Base-by-base conservation (phyloP, 2,888 invertebrate genomes). In the Scelioninae gen. 1 region DNA sequence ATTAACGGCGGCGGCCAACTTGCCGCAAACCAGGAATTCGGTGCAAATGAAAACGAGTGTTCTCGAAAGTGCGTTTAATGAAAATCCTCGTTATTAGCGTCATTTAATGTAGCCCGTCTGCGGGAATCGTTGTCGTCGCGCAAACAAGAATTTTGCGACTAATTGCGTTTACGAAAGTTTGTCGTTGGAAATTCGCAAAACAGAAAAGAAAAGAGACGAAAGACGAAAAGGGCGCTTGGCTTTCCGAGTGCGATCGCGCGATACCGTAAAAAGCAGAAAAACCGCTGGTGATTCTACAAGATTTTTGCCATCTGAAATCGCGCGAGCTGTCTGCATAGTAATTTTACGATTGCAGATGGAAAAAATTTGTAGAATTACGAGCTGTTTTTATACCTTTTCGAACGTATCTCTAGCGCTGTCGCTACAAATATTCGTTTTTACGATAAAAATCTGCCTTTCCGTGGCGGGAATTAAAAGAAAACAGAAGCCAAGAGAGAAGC, bases 341-440 rank as follows among this genome's bases (percentile, higher is more conserved):
- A 66, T 66, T 76, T 76, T 68, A 76, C 68, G 76, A 76, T 76
- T 60, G 45, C 58, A 15, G 45, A 60, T 76, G 76, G 34, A 56
- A 76, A 68, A 76, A 66, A 68, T 60, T 66, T 43, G 51, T n/a
- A 43, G 60, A 66, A 68, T 53, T 40, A 62, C 76, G 60, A 68
- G 60, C 60, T 23, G 43, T 60, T 68, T 76, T 68, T 76, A 76
- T 49, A 45, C n/a, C 13, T 31, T 60, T 68, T 53, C 53, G 29
- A 68, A 76, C 51, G 23, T 45, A 55, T 15, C 13, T 47, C 32
- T 15, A 43, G 47, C 8, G 16, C 5, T 15, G 34, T 8, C 15
- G 34, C 34, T 34, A 58, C 58, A 69, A 38, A 58, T 49, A 55
- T 69, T 47, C 29, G 23, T 69, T 69, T 56, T 68, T n/a, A 7